Evolutionary conservation across 2,113 vertebrate species (phyloP).

Genomic region (Clarias batrachus): DNA sequence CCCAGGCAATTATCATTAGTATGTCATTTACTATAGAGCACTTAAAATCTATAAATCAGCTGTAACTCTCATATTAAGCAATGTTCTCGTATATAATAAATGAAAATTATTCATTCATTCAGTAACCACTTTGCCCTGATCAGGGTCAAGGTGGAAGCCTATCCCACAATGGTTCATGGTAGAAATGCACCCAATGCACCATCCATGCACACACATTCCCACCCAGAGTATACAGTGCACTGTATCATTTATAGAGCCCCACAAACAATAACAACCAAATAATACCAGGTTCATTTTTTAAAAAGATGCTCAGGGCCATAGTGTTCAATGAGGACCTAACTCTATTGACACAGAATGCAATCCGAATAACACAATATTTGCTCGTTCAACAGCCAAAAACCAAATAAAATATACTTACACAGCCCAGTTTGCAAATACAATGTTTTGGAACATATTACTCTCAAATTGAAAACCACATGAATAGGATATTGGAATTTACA

Average conservation of each 20-base stretch:
- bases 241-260: not conserved
- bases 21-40: too few species aligned
- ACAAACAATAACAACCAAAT: not conserved
- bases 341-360: not conserved
- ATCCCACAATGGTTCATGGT: too few species aligned
- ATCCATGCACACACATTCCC: too few species aligned
- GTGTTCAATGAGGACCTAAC: not conserved
- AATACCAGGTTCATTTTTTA: not conserved
- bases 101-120: too few species aligned
- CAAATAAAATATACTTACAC: not conserved
- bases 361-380: not conserved
- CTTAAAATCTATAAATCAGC: too few species aligned
- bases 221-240: not conserved
- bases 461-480: not conserved
- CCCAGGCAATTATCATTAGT: too few species aligned
- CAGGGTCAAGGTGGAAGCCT: too few species aligned
- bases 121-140: too few species aligned
- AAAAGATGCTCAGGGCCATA: not conserved
- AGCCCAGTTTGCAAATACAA: not conserved
- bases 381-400: not conserved
- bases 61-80: too few species aligned
- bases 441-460: not conserved
- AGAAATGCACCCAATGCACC: too few species aligned
- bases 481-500: not conserved
- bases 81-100: too few species aligned